Base-by-base conservation (phyloP, 1,140 invertebrate species). In the Drosophila repleta region DNA sequence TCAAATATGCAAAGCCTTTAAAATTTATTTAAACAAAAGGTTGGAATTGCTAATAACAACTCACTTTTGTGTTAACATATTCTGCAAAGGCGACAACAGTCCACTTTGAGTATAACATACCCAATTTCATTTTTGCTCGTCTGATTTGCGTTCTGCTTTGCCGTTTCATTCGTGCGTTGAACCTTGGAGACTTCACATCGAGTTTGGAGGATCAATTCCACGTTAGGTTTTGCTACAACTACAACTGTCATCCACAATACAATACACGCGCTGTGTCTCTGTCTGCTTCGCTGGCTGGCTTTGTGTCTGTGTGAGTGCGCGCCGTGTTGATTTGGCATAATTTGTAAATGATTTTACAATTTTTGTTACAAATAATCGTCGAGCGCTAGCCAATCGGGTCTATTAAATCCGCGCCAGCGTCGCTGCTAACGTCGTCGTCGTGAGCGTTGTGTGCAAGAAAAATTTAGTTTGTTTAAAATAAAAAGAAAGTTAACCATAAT, bases 151-250 rank as follows among this genome's bases (percentile, higher is more conserved):
- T 58, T 66, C 52, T 66, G 46, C 62, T 71, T 71, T 55, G 48
- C 17, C 48, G 49, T 73, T 73, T 67, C 64, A 68, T 67, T 68
- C 69, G 69, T 73, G 69, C 68, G 68, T 71, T 71, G 68, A 71
- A 71, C 68, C 68, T 71, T 71, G 68, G 62, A 71, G 90, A 90
- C 89, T 90, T 90, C 90, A 90, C 79, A 81, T 91, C 80, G 85
- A 84, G 83, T 88, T 83, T 87, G 89, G 79, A 90, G 89, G 89
- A 90, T 90, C 88, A 90, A 87, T 85, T 90, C 80, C 88, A 89
- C 90, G 90, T 91, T 88, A 66, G 65, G 57, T 77, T 76, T 74
- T 75, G 60, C 67, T 61, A 68, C 74, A 76, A 82, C 74, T 66
- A 79, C 62, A 73, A 68, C 80, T 79, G 80, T 85, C 71, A 83